Percentiles rank a stretch among this genome's conserved stretches.
Evolutionary conservation across 2,797 vertebrate genomes (phyloP).

Genomic region (Chaenodraco wilsoni): DNA sequence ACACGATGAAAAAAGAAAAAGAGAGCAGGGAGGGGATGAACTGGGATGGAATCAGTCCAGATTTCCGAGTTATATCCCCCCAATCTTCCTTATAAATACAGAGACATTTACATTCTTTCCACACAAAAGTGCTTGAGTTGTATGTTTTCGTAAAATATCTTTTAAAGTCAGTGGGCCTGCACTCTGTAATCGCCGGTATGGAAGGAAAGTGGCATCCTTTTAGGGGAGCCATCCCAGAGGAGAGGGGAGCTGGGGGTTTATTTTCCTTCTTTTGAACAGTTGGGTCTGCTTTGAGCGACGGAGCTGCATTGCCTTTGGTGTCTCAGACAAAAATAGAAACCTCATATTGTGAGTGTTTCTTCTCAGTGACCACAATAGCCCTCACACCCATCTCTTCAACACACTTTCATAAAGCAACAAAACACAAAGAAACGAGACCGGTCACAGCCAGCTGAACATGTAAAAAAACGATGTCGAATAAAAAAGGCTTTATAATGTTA

Average conservation of each 20-base stretch:
- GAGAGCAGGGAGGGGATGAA: slow-evolving; percentile 45
- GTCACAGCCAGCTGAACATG: slow-evolving; percentile 38
- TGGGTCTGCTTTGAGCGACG: slow-evolving; percentile 52
- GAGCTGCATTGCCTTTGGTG: slow-evolving; percentile 31
- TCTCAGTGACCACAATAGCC: slow-evolving; percentile 47
- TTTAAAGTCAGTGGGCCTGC: slow-evolving; percentile 53
- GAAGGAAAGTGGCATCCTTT: slow-evolving; percentile 51
- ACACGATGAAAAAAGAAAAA: slow-evolving; percentile 64
- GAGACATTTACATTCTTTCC: slow-evolving; percentile 81
- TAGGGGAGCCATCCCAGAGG: slow-evolving; percentile 24
- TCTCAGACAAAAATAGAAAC: slow-evolving; percentile 56
- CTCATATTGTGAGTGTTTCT: slow-evolving; percentile 32
- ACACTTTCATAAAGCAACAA: slow-evolving; percentile 41
- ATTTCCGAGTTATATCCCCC: slow-evolving; percentile 68
- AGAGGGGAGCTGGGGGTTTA: slow-evolving; percentile 18
- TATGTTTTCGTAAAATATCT: slow-evolving; percentile 66
- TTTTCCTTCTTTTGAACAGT: slow-evolving; percentile 17
- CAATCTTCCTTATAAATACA: slow-evolving; percentile 65
- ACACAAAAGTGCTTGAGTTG: slow-evolving; percentile 65
- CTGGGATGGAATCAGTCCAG: slow-evolving; percentile 72
- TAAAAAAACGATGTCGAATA: slow-evolving; percentile 38
- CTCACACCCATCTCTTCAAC: slow-evolving; percentile 60
- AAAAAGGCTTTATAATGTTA: slow-evolving; percentile 42
- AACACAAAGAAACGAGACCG: slow-evolving; percentile 28
- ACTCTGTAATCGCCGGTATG: slow-evolving; percentile 57